Evolutionary conservation across 2,888 invertebrate genomes (phyloP), one percentile per base, ranked within the genome.

Genomic region (Sipunculus nudus): DNA sequence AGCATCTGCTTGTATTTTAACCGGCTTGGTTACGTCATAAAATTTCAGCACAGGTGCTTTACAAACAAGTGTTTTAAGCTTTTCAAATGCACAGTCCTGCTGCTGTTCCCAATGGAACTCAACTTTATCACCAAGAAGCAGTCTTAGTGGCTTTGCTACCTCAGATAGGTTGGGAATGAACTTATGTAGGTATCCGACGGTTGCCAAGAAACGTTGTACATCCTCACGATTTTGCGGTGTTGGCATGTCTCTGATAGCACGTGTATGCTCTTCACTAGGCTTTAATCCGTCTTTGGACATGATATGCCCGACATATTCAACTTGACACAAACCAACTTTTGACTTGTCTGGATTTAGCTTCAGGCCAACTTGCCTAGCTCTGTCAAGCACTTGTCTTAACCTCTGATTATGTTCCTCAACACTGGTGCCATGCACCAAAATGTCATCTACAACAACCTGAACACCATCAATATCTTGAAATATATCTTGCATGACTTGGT

Each of bases 181-280:
- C 55, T 75, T 74, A n/a, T 80, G 31, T 39, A 83, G 82, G 55
- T 82, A 83, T 0, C 78, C 77, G 0, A 73, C 39, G 31, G 84
- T 43, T 10, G 59, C 61, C 23, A 63, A n/a, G 25, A 63, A 63
- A 10, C 50, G 23, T 25, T 40, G 26, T 16, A 61, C 21, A 75
- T 74, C 40, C 70, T 43, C 53, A 72, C 75, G 1, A 75, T 76
- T 40, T 75, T 53, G 46, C 74, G 80, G 52, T 38, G 47, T 13
- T 73, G 65, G 71, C 74, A 73, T 40, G n/a, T 67, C 47, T 31
- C 25, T 21, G n/a, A 73, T 56, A 3, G 66, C 63, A 41, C 48
- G 31, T 16, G 72, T 47, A 57, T 77, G 74, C 10, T 65, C 41
- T 6, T 66, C 59, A 39, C 72, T 61, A n/a, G 72, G 69, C 53